Base-by-base conservation (phyloP, 1,140 invertebrate species). In the Leguminivora glycinivorella region DNA sequence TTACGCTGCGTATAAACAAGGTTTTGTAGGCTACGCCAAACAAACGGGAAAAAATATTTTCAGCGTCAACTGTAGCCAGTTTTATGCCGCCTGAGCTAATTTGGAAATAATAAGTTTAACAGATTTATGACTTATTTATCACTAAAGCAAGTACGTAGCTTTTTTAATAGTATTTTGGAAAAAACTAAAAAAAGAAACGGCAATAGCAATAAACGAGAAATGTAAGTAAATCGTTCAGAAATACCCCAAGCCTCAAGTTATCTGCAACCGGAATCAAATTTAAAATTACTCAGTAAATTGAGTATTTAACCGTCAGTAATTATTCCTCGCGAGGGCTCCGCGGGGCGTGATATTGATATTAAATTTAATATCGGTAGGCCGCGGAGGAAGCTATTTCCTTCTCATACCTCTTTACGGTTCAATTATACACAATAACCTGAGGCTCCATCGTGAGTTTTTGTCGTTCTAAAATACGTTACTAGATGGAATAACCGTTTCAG, bases 291-390 rank as follows among this genome's bases (percentile, higher is more conserved):
- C 63, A 76, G 74, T 70, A 76, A 84, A 77, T 79, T 78, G 72
- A 78, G 69, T 78, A 83, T 76, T 84, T 80, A 78, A 79, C 76
- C 75, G 70, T 78, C 70, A 79, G 79, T 83, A 82, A 83, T 86
- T 81, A 83, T 69, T 79, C 75, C 73, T 76, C 66, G 70, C 29
- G 34, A 75, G 72, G 56, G 77, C 68, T 71, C 70, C 70, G 69
- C 75, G 75, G 77, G 52, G 74, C 83, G 77, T 83, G 83, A 74
- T 85, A 85, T 87, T 85, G 76, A 83, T 85, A 83, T 84, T 78
- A 80, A 87, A 87, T 85, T 85, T 82, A 82, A 85, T 85, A 29
- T 29, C 58, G n/a, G 26, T 10, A 29, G 26, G 26, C 3, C 58
- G n/a, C 58, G 47, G 47, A 22, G 47, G 19, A 52, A 52, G 19